A percentile compares a stretch with the other conserved stretches of the same genome.
Evolutionary conservation across 2,888 invertebrate genomes (phyloP).

Genomic region (Agrotis puta): DNA sequence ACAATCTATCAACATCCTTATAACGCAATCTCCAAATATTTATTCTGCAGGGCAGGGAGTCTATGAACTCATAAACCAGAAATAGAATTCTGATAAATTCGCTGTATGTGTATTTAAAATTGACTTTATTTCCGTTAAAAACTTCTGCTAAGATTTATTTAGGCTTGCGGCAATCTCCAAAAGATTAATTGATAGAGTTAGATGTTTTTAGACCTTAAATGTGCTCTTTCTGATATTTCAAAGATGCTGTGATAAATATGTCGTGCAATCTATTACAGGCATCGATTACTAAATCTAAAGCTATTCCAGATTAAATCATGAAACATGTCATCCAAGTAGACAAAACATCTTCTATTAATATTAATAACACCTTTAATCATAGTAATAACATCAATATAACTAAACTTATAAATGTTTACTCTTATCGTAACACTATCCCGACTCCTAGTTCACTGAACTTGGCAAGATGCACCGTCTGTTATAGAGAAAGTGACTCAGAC

Average conservation of each 20-base stretch:
- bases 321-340: neutral
- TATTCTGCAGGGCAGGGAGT: conserved; percentile 57
- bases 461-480: conserved; percentile 72
- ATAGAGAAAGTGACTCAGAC: conserved; percentile 74
- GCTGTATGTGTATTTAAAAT: conserved; percentile 48
- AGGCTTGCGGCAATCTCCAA: neutral
- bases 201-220: neutral
- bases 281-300: neutral
- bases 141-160: conserved; percentile 46
- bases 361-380: neutral
- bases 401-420: conserved; percentile 26
- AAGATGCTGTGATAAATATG: neutral
- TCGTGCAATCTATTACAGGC: neutral
- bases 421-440: conserved; percentile 38
- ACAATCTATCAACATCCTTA: conserved; percentile 58
- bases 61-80: conserved; percentile 77
- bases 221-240: neutral
- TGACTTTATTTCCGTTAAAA: conserved; percentile 67
- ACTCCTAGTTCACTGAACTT: conserved; percentile 81
- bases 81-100: conserved; percentile 70
- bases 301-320: neutral
- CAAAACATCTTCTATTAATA: conserved; percentile 21
- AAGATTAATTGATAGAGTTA: neutral
- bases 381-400: conserved; percentile 35
- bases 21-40: conserved; percentile 55